Evolutionary conservation across 2,888 invertebrate genomes (phyloP).

Genomic region (Lasioglossum lativentre): DNA sequence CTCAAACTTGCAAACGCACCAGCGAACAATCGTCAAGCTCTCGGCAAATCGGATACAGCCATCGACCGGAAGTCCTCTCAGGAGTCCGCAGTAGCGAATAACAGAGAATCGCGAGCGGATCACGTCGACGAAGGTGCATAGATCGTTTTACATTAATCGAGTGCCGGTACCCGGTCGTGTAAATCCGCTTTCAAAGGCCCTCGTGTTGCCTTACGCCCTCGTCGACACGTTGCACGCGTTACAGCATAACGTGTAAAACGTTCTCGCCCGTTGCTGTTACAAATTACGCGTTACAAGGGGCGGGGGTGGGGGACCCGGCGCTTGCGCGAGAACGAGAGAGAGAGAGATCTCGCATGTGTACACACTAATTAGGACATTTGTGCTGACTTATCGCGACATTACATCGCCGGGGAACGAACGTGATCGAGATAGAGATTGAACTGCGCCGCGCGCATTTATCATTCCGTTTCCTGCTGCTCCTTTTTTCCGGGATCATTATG

Average conservation of each 20-base stretch:
- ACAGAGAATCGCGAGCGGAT: constrained; percentile 7
- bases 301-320: background rate
- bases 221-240: constrained; percentile 55
- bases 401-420: constrained; percentile 62
- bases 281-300: constrained; percentile 61
- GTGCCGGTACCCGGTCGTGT: constrained; percentile 32
- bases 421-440: constrained; percentile 66
- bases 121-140: constrained; percentile 25
- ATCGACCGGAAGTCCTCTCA: background rate
- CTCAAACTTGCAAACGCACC: background rate
- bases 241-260: constrained; percentile 54
- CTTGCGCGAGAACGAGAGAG: background rate
- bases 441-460: constrained; percentile 59
- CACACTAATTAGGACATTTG: constrained; percentile 68
- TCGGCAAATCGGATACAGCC: background rate
- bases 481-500: constrained; percentile 39
- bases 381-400: constrained; percentile 66
- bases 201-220: constrained; percentile 43
- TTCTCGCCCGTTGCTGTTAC: constrained; percentile 42
- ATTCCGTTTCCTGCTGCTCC: constrained; percentile 44
- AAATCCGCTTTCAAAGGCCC: constrained; percentile 33
- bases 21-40: background rate
- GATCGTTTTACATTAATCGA: constrained; percentile 53
- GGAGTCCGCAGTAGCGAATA: background rate
- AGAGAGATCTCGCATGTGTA: constrained; percentile 31